Percentiles rank a stretch among this genome's conserved stretches.
phyloP scores from a whole-genome alignment of 2,113 vertebrate genomes.

The Globicephala melas region DNA sequence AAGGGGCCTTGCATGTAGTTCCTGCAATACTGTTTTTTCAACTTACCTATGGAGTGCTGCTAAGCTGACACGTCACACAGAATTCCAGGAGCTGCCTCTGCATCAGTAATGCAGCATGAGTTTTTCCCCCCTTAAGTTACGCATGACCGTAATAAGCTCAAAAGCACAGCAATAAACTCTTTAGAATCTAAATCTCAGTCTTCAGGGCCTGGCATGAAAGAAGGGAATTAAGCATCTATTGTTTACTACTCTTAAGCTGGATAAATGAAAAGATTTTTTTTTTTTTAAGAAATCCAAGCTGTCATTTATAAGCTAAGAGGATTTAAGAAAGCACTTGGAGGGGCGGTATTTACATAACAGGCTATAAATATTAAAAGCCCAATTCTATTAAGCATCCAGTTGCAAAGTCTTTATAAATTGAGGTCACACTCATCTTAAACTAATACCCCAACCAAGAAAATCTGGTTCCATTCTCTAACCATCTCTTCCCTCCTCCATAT shows the following conservation, averaged over 20 bases:
- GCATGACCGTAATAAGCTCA: constrained; percentile 72
- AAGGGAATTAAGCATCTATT: constrained; percentile 75
- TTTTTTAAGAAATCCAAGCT: constrained; percentile 74
- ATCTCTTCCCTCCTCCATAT: background rate
- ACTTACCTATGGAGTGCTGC: constrained; percentile 30
- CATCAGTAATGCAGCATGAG: constrained; percentile 47
- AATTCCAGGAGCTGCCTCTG: constrained; percentile 65
- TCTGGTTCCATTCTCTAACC: background rate
- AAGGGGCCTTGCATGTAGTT: background rate
- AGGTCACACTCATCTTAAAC: constrained; percentile 69
- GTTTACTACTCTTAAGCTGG: constrained; percentile 76
- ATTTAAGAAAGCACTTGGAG: constrained; percentile 80
- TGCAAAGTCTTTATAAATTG: constrained; percentile 67
- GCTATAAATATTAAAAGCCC: constrained; percentile 78
- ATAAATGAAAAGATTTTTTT: constrained; percentile 79
- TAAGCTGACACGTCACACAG: background rate
- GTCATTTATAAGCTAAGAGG: constrained; percentile 82
- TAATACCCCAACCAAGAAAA: background rate
- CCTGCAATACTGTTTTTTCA: constrained; percentile 21
- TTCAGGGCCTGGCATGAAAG: constrained; percentile 71
- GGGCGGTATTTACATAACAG: constrained; percentile 77
- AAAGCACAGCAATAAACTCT: constrained; percentile 70
- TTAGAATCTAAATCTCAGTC: constrained; percentile 62
- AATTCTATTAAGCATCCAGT: constrained; percentile 62
- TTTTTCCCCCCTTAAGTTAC: background rate